A percentile compares a stretch with the other conserved stretches of the same genome.
phyloP scores from a whole-genome alignment of 2,113 vertebrate genomes.

The Ia io region DNA sequence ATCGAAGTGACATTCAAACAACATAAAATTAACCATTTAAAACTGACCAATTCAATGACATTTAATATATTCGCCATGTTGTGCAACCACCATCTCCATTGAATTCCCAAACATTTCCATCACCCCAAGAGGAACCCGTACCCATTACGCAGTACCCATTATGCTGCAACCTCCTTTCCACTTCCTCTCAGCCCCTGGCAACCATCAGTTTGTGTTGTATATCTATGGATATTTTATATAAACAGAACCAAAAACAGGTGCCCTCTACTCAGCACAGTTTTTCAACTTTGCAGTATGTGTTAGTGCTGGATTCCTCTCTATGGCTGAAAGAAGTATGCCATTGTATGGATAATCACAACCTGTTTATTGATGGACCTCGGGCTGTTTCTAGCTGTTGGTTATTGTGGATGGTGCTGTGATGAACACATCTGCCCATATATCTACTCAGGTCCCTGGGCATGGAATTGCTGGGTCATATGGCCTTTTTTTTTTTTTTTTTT shows the following conservation, averaged over 20 bases:
- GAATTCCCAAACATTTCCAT: neutral
- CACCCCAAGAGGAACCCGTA: neutral
- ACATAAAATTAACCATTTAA: neutral
- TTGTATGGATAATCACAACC: too few relatives aligned
- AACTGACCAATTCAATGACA: neutral
- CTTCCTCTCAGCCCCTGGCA: neutral
- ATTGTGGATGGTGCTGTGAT: neutral
- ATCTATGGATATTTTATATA: neutral
- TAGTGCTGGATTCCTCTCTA: neutral
- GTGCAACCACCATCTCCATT: neutral
- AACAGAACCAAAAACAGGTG: neutral
- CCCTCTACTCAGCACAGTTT: neutral
- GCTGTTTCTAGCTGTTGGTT: neutral
- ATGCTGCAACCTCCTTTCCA: too few relatives aligned
- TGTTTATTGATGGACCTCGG: neutral
- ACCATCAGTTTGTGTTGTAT: neutral
- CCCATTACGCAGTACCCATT: neutral
- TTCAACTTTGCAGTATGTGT: neutral
- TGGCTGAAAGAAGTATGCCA: neutral
- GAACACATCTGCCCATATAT: accelerated
- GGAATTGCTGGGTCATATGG: neutral
- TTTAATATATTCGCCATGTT: neutral
- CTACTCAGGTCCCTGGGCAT: neutral
- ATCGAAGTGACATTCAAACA: neutral
- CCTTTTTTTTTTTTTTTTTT: neutral